Percentiles rank a stretch among this genome's conserved stretches.
Conservation (phyloP, 1,140 invertebrate genomes). For the Polypedilum vanderplanki region DNA sequence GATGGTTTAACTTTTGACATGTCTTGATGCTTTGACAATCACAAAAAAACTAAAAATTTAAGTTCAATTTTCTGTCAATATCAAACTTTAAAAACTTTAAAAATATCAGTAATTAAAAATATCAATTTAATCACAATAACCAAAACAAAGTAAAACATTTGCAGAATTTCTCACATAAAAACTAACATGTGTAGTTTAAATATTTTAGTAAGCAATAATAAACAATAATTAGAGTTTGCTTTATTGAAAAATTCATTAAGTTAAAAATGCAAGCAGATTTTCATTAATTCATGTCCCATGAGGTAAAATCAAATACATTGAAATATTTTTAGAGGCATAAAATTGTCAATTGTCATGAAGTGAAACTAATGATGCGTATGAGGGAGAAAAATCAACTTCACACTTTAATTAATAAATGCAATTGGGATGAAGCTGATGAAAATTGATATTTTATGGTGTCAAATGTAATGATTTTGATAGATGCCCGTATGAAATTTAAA, state of each 20-base stretch:
- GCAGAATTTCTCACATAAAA: no score
- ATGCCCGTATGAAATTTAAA: slow-evolving; percentile 12
- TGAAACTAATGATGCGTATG: background rate
- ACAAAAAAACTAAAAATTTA: no score
- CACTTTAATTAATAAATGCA: slow-evolving; percentile 13
- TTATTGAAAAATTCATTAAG: background rate
- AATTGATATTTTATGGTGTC: slow-evolving; percentile 5
- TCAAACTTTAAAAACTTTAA: no score
- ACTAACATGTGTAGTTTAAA: no score
- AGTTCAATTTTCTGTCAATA: no score
- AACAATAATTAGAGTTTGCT: background rate
- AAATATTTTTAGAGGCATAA: background rate
- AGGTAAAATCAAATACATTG: no score
- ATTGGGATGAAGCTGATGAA: background rate
- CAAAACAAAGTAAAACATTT: no score
- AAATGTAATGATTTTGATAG: slow-evolving; percentile 1
- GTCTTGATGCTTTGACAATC: no score
- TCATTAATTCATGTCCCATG: no score
- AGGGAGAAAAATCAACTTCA: background rate
- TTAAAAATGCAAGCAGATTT: background rate
- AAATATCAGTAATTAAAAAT: no score
- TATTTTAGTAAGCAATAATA: background rate
- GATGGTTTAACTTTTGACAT: background rate
- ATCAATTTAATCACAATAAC: no score
- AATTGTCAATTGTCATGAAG: background rate